Base-by-base conservation (phyloP, 2,113 vertebrate species). In the Archilochus colubris region DNA sequence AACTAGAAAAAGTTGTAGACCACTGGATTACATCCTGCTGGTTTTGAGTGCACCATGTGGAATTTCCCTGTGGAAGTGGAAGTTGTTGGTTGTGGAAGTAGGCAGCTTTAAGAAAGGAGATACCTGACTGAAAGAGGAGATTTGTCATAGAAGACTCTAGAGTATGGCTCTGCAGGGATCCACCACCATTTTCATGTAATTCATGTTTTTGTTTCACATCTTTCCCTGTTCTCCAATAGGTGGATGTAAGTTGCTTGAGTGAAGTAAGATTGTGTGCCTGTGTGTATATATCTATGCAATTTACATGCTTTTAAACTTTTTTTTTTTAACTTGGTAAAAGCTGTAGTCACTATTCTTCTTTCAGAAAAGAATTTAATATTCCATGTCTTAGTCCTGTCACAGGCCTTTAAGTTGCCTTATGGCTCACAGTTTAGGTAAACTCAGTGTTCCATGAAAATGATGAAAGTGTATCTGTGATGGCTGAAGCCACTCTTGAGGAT, bases 211-310 rank as follows among this genome's bases (percentile, higher is more conserved):
- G 13, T 77, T 91, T 91, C 23, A 53, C 6, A 17, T 80, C 7
- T 88, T 76, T 53, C n/a, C 12, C 24, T 75, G 2, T 93, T 82
- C 31, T 54, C 10, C 24, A 27, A 0, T 33, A 81, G 9, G 5
- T 50, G 21, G 15, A 36, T 55, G 4, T 36, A 80, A 76, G n/a
- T 61, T 51, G 15, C 30, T 84, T 78, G 61, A 48, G 61, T 82
- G 38, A 31, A 84, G 16, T 31, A 14, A 70, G 7, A 4, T 40
- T 62, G 8, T 82, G 57, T 46, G 10, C 14, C 3, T 66, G 11
- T 20, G 24, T n/a, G 5, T 54, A 55, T 75, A 14, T 19, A 13
- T 0, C 0, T 19, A 43, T 1, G 0, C 50, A 68, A 12, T n/a
- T 28, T 27, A 24, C 5, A 6, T 24, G 2, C 33, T 82, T 86